Base-by-base conservation (phyloP, 2,113 vertebrate species). In the Grus americana region DNA sequence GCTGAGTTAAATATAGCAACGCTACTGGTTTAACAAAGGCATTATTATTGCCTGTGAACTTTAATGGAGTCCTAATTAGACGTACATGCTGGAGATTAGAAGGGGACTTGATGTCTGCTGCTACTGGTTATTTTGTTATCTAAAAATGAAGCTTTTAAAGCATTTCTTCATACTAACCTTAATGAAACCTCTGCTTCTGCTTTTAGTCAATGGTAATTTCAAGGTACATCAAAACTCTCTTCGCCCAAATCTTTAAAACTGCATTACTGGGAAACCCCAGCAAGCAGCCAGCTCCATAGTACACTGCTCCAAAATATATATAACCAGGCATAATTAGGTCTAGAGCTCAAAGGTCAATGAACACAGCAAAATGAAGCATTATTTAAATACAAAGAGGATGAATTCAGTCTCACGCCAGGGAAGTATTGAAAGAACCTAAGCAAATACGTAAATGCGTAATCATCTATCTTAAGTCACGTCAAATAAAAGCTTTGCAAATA, bases 401-500 rank as follows among this genome's bases (percentile, higher is more conserved):
- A 93, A 92, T 81, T 75, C 65, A 82, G 49, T 85, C 58, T 90
- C 66, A 65, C 72, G 85, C 58, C 78, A 95, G 47, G 58, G 38
- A 87, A 75, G 22, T 61, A 68, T 0, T 79, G 85, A 82, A 63
- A 85, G 86, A 95, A 92, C 91, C 36, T 96, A 58, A 91, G 87
- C 86, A 97, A 97, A 97, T 72, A 97, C 1, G 42, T 54, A 91
- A 92, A 72, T 94, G 85, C 84, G 90, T 95, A 96, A 95, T 84
- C 92, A 47, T 57, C 91, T 92, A 2, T 71, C 70, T 65, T 72
- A 62, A 92, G 66, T 91, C 72, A 91, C 21, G 38, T 84, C 76
- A 97, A 84, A 91, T 50, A 84, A 95, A 91, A 87, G 54, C 92
- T 96, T 78, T 95, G 96, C 93, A 94, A 97, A 95, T 95, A 97